These are phyloP conservation scores for Steinernema scapterisci DNA, from an alignment of 2,888 invertebrate species.

Conservation along the genomic window DNA sequence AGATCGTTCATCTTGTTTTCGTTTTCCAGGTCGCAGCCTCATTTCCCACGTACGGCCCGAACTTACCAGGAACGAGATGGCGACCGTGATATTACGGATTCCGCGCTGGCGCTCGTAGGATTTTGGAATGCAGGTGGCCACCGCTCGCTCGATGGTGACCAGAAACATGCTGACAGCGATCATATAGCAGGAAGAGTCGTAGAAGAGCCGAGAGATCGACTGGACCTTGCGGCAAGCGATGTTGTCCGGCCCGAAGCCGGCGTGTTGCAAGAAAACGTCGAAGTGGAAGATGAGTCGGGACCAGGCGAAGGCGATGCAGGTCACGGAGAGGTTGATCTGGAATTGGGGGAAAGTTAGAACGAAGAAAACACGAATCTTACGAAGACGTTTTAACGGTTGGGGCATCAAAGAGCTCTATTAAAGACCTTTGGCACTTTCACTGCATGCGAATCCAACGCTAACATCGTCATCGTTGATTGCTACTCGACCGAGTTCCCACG, in stretches of 20 bases:
- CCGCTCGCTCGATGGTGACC: slow-evolving; percentile 15
- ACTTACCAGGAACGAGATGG: background rate
- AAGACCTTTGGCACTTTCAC: no score
- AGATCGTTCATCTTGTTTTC: background rate
- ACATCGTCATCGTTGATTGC: no score
- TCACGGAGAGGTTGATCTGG: slow-evolving; percentile 14
- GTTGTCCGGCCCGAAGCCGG: slow-evolving; percentile 17
- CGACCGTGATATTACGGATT: background rate
- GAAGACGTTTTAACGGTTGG: no score
- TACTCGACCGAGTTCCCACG: no score
- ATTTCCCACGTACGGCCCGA: background rate
- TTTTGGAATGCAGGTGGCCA: slow-evolving; percentile 6
- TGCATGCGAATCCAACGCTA: no score
- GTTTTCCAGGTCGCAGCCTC: background rate
- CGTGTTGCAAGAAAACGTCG: slow-evolving; percentile 14
- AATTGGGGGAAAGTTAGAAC: background rate
- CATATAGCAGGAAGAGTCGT: slow-evolving; percentile 29
- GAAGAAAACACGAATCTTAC: no score
- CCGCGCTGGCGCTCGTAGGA: slow-evolving; percentile 22
- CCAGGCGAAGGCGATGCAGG: slow-evolving; percentile 15
- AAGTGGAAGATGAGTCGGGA: slow-evolving; percentile 16
- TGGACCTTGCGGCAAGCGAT: slow-evolving; percentile 7
- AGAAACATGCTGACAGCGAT: slow-evolving; percentile 16
- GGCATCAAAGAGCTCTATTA: no score
- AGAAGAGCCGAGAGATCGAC: slow-evolving; percentile 7